phyloP scores from a whole-genome alignment of 2,888 invertebrate species.

The Asteroscopus sphinx region DNA sequence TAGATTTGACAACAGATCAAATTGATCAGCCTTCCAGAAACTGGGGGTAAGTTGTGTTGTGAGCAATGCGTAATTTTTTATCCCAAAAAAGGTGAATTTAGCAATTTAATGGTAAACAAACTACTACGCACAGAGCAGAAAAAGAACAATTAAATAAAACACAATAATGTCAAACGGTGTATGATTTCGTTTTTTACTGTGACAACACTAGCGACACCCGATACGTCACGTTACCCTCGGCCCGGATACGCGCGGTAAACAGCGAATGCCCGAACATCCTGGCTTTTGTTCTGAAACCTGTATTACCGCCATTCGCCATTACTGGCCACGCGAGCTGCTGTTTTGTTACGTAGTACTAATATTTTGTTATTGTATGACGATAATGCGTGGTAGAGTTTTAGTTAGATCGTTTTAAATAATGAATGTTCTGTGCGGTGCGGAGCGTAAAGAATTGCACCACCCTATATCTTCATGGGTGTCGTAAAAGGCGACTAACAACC shows the following conservation, averaged over 20 bases:
- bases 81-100: too few species aligned
- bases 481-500: too few species aligned
- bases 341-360: constrained; percentile 32
- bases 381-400: neutral
- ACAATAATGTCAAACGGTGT: constrained; percentile 42
- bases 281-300: constrained; percentile 65
- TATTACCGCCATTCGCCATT: constrained; percentile 55
- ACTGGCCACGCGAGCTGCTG: constrained; percentile 27
- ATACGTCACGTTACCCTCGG: constrained; percentile 59
- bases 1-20: too few species aligned
- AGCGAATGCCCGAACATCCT: constrained; percentile 64
- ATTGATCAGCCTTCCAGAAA: too few species aligned
- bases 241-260: constrained; percentile 69
- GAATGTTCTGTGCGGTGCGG: too few species aligned
- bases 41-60: too few species aligned
- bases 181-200: constrained; percentile 50
- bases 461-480: too few species aligned
- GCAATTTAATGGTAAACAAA: too few species aligned
- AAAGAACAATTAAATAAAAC: constrained; percentile 30
- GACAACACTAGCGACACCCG: constrained; percentile 56
- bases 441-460: too few species aligned
- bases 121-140: constrained; percentile 9
- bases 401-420: too few species aligned
- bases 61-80: too few species aligned
- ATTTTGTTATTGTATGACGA: constrained; percentile 41